Evolutionary conservation across 2,888 invertebrate genomes (phyloP).

Genomic region (Malthinus flaveolus): DNA sequence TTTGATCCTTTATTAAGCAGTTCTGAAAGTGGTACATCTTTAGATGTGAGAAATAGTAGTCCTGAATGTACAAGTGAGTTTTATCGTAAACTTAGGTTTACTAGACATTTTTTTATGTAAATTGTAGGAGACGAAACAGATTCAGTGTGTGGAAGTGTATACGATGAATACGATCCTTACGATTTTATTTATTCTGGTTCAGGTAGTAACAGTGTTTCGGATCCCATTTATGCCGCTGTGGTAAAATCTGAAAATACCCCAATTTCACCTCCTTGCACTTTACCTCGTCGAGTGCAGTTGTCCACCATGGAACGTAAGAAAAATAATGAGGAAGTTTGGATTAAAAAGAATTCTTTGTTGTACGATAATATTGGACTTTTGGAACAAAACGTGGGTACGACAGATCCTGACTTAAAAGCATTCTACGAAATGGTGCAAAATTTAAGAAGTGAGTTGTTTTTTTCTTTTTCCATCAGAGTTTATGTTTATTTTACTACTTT

Average conservation of each 20-base stretch:
- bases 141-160: slow-evolving; percentile 67
- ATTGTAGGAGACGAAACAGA: slow-evolving; percentile 58
- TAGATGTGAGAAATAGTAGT: slow-evolving; percentile 44
- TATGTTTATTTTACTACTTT: slow-evolving; percentile 37
- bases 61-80: slow-evolving; percentile 60
- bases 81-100: background rate
- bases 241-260: slow-evolving; percentile 60
- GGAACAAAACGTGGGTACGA: slow-evolving; percentile 57
- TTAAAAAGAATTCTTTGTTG: slow-evolving; percentile 62
- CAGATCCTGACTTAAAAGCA: slow-evolving; percentile 76
- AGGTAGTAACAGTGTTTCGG: slow-evolving; percentile 65
- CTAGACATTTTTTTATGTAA: background rate
- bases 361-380: slow-evolving; percentile 71
- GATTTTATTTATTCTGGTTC: slow-evolving; percentile 70
- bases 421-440: slow-evolving; percentile 83
- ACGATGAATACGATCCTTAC: slow-evolving; percentile 78
- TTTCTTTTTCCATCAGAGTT: slow-evolving; percentile 1
- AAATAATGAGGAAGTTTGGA: slow-evolving; percentile 43
- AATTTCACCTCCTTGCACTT: slow-evolving; percentile 54
- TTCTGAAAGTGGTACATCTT: slow-evolving; percentile 54
- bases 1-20: slow-evolving; percentile 80
- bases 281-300: slow-evolving; percentile 63
- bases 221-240: slow-evolving; percentile 72
- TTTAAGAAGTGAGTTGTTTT: slow-evolving; percentile 67
- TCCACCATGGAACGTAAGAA: slow-evolving; percentile 57